Evolutionary conservation across 2,113 vertebrate genomes (phyloP).

Genomic region (Corythaeola cristata): DNA sequence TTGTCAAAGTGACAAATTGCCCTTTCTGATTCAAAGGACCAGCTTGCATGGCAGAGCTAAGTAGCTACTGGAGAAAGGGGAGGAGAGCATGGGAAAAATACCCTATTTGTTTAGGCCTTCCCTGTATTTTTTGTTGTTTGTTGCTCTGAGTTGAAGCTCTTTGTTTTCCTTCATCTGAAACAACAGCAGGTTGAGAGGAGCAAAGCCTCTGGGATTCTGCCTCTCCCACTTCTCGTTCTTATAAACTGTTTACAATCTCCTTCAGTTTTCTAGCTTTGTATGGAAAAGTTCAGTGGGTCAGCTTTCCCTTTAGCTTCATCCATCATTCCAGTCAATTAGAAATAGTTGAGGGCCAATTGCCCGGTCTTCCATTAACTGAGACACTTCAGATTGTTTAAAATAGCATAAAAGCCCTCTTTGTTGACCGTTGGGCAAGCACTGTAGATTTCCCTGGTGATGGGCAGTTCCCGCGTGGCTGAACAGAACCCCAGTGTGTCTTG

Average conservation of each 20-base stretch:
- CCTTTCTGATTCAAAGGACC: constrained; percentile 36
- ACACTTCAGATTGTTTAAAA: constrained; percentile 63
- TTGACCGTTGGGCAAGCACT: constrained; percentile 16
- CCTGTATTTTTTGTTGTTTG: constrained; percentile 25
- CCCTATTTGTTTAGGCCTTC: background rate
- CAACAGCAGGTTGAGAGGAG: constrained; percentile 42
- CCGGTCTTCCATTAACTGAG: constrained; percentile 63
- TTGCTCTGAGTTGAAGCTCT: constrained; percentile 27
- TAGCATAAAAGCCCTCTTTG: constrained; percentile 66
- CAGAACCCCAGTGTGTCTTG: constrained; percentile 19
- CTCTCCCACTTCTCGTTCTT: constrained; percentile 11
- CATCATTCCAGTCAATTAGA: constrained; percentile 69
- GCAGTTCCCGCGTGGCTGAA: constrained; percentile 64
- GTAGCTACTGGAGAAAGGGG: constrained; percentile 10
- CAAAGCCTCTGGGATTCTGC: constrained; percentile 16
- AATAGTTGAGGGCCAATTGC: constrained; percentile 65
- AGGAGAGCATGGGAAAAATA: constrained; percentile 59
- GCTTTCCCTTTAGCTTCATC: constrained; percentile 61
- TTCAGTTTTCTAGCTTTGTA: constrained; percentile 43
- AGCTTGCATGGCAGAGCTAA: background rate
- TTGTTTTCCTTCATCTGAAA: constrained; percentile 7
- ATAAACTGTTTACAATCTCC: constrained; percentile 53
- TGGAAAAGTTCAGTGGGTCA: constrained; percentile 65
- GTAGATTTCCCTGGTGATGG: constrained; percentile 48
- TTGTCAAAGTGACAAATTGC: constrained; percentile 60